A percentile compares a stretch with the other conserved stretches of the same genome.
phyloP scores from a whole-genome alignment of 2,113 vertebrate species.

The Plecotus auritus region DNA sequence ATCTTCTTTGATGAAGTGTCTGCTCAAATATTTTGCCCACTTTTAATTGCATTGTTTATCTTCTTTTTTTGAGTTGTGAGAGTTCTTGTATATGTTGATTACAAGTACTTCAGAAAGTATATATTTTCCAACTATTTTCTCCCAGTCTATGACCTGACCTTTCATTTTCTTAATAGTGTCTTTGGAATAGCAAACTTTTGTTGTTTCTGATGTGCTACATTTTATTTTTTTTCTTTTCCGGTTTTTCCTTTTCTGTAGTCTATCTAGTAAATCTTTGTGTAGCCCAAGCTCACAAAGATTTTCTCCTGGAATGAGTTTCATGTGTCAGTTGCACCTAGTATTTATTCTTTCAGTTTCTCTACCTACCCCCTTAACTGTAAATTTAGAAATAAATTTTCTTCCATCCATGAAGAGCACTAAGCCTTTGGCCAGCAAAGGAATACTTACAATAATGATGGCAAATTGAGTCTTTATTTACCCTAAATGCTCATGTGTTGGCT shows the following conservation, averaged over 20 bases:
- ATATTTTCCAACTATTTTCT: not conserved
- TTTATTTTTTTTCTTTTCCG: not conserved
- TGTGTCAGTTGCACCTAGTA: not conserved
- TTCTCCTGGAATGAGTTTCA: constrained; percentile 1
- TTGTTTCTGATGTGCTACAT: not conserved
- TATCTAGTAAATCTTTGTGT: not conserved
- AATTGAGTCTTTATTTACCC: not conserved
- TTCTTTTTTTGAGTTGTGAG: not conserved
- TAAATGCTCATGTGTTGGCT: not conserved
- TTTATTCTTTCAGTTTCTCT: constrained; percentile 24
- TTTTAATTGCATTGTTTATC: not conserved
- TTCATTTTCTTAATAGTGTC: constrained; percentile 12
- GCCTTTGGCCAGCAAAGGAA: not conserved
- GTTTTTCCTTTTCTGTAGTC: not conserved
- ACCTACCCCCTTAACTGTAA: not conserved
- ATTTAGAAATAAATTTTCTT: not conserved
- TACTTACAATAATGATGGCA: not conserved
- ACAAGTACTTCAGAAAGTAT: not conserved
- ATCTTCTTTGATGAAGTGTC: not conserved
- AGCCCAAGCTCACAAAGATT: not conserved
- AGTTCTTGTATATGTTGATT: not conserved
- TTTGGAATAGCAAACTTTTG: not conserved
- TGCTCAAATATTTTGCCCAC: not conserved
- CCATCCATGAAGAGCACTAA: not conserved
- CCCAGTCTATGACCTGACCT: not conserved